Percentiles rank a stretch among this genome's conserved stretches.
Conservation (phyloP, 2,888 invertebrate species). For the Cerastis rubricosa region DNA sequence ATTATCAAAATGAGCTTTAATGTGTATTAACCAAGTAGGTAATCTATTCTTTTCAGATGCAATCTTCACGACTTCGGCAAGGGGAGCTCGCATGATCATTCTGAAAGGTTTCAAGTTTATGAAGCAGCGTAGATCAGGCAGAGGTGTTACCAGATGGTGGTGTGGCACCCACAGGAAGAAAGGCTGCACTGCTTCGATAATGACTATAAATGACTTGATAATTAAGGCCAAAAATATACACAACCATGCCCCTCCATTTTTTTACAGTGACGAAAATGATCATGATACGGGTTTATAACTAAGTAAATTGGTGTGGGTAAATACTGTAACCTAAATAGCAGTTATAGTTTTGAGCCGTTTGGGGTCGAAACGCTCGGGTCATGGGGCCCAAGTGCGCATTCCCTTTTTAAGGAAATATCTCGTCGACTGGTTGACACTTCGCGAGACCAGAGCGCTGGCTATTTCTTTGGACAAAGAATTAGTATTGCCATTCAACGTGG, state of each 20-base stretch:
- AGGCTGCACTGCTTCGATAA: constrained; percentile 2
- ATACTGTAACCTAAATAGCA: no score
- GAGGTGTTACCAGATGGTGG: not conserved
- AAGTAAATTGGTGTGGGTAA: no score
- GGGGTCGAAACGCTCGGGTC: no score
- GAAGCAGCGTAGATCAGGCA: not conserved
- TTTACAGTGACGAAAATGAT: not conserved
- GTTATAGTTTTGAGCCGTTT: no score
- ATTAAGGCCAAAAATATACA: constrained; percentile 13
- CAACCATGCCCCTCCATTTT: constrained; percentile 19
- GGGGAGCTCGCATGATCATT: constrained; percentile 24
- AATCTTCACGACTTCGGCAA: constrained; percentile 49
- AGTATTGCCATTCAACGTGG: no score
- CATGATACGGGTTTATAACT: not conserved
- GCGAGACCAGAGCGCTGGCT: no score
- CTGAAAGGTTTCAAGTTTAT: constrained; percentile 8
- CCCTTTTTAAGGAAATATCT: no score
- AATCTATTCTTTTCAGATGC: constrained; percentile 53
- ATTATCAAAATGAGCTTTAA: not conserved
- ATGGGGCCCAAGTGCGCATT: no score
- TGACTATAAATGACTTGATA: not conserved
- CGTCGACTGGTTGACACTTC: no score
- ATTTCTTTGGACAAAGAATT: no score
- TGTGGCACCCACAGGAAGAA: not conserved
- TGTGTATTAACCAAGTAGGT: not conserved